Evolutionary conservation across 2,797 vertebrate species (phyloP).

Genomic region (Hozukius guyotensis): DNA sequence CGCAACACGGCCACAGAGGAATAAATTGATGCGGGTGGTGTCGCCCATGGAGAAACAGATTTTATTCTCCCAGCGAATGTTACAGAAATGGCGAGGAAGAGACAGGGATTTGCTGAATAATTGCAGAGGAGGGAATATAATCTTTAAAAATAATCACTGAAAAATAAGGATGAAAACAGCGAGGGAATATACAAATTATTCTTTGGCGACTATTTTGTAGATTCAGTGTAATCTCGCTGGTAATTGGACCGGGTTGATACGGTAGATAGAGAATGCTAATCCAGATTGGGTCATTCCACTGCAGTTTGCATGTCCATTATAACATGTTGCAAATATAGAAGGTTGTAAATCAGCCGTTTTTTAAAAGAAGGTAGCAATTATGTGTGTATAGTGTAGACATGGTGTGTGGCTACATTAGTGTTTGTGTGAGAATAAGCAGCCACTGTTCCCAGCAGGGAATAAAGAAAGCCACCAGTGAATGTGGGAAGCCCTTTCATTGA

Average conservation of each 20-base stretch:
- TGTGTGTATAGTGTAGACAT: background rate
- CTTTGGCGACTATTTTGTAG: slow-evolving; percentile 20
- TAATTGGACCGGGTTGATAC: slow-evolving; percentile 23
- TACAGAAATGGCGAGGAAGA: slow-evolving; percentile 16
- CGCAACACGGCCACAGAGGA: slow-evolving; percentile 56
- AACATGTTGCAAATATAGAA: slow-evolving; percentile 7
- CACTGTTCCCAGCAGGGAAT: slow-evolving; percentile 53
- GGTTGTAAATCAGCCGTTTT: slow-evolving; percentile 22
- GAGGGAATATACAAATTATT: slow-evolving; percentile 27
- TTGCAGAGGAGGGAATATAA: slow-evolving; percentile 43
- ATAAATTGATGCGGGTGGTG: slow-evolving; percentile 56
- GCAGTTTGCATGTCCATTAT: slow-evolving; percentile 12
- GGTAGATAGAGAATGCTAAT: slow-evolving; percentile 26
- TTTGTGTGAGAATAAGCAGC: slow-evolving; percentile 47
- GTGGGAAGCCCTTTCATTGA: slow-evolving; percentile 66
- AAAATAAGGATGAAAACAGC: slow-evolving; percentile 30
- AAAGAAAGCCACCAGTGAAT: slow-evolving; percentile 54
- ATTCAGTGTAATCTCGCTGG: slow-evolving; percentile 6
- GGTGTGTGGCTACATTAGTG: slow-evolving; percentile 17
- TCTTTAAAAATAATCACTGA: slow-evolving; percentile 53
- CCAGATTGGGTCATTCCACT: slow-evolving; percentile 22
- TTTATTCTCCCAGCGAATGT: slow-evolving; percentile 33
- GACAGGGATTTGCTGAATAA: slow-evolving; percentile 48
- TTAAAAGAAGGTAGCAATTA: slow-evolving; percentile 24
- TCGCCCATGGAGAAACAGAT: slow-evolving; percentile 25